These are phyloP conservation scores for Gadus chalcogrammus DNA, from an alignment of 2,113 vertebrate species.

Conservation along the genomic window DNA sequence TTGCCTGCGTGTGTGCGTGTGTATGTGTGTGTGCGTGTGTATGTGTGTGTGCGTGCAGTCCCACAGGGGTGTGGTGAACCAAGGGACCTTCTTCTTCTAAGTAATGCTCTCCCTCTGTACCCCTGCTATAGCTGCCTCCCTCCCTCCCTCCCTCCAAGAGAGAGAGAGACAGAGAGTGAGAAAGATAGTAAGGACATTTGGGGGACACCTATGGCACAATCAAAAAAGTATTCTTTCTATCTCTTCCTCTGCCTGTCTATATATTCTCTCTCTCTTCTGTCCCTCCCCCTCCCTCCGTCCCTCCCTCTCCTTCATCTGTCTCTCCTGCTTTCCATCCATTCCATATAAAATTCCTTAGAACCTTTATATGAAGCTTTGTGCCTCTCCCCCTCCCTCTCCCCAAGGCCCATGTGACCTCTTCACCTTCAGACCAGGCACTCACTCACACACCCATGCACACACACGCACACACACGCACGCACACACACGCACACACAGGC, in stretches of 20 bases:
- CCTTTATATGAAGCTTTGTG: conserved; percentile 1
- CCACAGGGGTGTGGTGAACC: conserved; percentile 40
- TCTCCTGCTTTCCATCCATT: conserved; percentile 13
- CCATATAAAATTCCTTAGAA: not conserved
- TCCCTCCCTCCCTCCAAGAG: not conserved
- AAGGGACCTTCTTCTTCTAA: conserved; percentile 31
- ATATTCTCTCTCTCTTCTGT: too few species aligned
- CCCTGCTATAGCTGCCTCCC: not conserved
- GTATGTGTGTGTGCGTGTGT: conserved; percentile 1
- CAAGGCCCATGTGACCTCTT: not conserved
- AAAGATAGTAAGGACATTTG: too few species aligned
- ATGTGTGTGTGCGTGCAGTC: not conserved
- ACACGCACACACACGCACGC: not conserved
- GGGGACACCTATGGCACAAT: too few species aligned
- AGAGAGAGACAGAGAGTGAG: too few species aligned
- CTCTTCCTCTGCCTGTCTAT: not conserved
- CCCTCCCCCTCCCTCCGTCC: not conserved
- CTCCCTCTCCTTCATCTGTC: not conserved
- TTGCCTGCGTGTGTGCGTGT: too few species aligned
- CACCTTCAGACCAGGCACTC: not conserved
- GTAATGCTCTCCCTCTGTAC: conserved; percentile 7
- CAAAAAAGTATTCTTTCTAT: not conserved
- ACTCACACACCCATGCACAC: not conserved
- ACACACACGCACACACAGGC: too few species aligned
- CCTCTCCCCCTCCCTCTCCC: conserved; percentile 11